A percentile compares a stretch with the other conserved stretches of the same genome.
These are phyloP conservation scores for Progne subis DNA, from an alignment of 2,113 vertebrate species.

Conservation along the genomic window DNA sequence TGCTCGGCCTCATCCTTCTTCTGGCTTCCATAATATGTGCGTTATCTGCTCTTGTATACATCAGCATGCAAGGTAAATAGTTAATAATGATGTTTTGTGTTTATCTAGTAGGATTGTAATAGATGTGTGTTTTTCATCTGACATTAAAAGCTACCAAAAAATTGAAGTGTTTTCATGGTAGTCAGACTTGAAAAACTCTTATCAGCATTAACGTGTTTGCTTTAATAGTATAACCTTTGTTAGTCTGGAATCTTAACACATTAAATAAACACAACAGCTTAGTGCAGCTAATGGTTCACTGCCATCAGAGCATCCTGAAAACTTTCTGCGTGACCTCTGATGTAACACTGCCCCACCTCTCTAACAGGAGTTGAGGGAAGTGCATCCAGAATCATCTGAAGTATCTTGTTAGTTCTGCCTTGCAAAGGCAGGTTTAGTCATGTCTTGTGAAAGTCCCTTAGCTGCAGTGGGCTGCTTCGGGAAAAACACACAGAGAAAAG, in stretches of 20 bases:
- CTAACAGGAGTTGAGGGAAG: not conserved
- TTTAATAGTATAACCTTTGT: not conserved
- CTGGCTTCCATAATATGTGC: slow-evolving; percentile 84
- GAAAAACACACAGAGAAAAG: not conserved
- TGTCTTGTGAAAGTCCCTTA: not conserved
- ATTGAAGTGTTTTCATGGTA: not conserved
- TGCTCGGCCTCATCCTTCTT: slow-evolving; percentile 85
- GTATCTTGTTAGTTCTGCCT: not conserved
- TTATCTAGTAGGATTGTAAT: not conserved
- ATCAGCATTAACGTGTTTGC: not conserved
- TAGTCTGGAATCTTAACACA: not conserved
- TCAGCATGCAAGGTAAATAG: slow-evolving; percentile 90
- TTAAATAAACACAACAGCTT: not conserved
- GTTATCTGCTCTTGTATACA: slow-evolving; percentile 82
- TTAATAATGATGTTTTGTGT: not conserved
- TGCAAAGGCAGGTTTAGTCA: not conserved
- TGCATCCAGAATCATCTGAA: not conserved
- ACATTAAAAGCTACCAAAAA: not conserved
- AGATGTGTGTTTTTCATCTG: not conserved
- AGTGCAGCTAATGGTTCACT: not conserved
- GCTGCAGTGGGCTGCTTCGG: not conserved
- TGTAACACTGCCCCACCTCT: not conserved
- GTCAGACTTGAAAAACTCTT: not conserved
- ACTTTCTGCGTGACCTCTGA: accelerated
- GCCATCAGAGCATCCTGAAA: not conserved